Conservation (phyloP, 2,113 vertebrate species). For the Callaeas wilsoni region DNA sequence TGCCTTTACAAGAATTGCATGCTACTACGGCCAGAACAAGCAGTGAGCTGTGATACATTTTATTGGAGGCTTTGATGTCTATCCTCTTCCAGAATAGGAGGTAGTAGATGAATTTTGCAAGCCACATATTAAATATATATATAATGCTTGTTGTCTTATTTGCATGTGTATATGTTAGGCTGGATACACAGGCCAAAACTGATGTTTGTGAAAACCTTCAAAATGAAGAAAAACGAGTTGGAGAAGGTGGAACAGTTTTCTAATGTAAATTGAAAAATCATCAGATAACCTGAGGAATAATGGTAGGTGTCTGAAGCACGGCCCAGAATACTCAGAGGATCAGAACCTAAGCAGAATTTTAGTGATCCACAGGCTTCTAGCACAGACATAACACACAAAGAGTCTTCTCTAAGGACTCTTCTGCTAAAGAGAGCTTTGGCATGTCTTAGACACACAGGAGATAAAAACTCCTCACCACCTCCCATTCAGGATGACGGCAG, state of each 20-base stretch:
- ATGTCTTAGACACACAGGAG: not conserved
- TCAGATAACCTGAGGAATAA: not conserved
- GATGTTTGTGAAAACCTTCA: not conserved
- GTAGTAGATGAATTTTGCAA: not conserved
- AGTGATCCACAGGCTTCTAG: not conserved
- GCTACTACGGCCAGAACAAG: not conserved
- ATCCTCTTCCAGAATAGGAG: not conserved
- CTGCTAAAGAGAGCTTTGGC: not conserved
- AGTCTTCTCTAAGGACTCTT: not conserved
- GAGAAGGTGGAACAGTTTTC: not conserved
- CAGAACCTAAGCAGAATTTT: not conserved
- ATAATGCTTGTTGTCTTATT: not conserved
- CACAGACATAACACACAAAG: not conserved
- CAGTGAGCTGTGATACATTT: not conserved
- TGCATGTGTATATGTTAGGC: not conserved
- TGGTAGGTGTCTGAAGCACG: not conserved
- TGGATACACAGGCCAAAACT: not conserved
- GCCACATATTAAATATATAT: not conserved
- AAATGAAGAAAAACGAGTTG: not conserved
- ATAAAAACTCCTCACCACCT: not conserved
- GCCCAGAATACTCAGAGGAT: not conserved
- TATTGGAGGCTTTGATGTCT: not conserved
- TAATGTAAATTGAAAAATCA: not conserved
- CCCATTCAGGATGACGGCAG: not conserved
- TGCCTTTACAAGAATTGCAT: not conserved